Conservation (phyloP, 1,140 invertebrate species). For the Alviniconcha marisindica region DNA sequence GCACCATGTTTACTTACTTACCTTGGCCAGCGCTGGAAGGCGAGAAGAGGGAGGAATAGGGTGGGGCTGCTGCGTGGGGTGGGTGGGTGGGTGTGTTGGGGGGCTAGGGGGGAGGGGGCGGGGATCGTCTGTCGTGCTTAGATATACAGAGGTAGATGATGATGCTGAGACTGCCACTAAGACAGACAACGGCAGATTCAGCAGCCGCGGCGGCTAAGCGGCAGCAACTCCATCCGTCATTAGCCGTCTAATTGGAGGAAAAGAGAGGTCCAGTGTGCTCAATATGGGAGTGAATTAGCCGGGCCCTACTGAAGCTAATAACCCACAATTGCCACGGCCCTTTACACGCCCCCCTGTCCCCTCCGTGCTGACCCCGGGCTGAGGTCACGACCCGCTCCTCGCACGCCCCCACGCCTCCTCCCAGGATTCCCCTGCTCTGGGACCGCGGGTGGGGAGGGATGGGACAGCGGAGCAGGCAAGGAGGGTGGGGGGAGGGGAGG, state of each 20-base stretch:
- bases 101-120: background rate
- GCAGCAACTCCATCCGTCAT: constrained; percentile 14
- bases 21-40: too few relatives aligned
- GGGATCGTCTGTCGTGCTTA: too few relatives aligned
- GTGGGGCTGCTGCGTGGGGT: background rate
- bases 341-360: constrained; percentile 16
- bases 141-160: too few relatives aligned
- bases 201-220: too few relatives aligned
- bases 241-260: constrained; percentile 13
- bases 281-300: constrained; percentile 35
- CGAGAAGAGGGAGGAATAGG: background rate
- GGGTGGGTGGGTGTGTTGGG: background rate
- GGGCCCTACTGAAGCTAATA: constrained; percentile 7
- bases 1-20: too few relatives aligned
- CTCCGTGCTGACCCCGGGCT: background rate
- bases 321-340: background rate
- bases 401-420: background rate
- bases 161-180: too few relatives aligned
- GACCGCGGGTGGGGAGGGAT: too few relatives aligned
- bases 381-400: constrained; percentile 10
- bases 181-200: too few relatives aligned
- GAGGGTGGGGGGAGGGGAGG: background rate
- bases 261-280: constrained; percentile 12
- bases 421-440: background rate
- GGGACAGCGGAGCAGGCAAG: background rate